These are phyloP conservation scores for Invenusta paracnida DNA, from an alignment of 2,888 invertebrate genomes.

Conservation along the genomic window DNA sequence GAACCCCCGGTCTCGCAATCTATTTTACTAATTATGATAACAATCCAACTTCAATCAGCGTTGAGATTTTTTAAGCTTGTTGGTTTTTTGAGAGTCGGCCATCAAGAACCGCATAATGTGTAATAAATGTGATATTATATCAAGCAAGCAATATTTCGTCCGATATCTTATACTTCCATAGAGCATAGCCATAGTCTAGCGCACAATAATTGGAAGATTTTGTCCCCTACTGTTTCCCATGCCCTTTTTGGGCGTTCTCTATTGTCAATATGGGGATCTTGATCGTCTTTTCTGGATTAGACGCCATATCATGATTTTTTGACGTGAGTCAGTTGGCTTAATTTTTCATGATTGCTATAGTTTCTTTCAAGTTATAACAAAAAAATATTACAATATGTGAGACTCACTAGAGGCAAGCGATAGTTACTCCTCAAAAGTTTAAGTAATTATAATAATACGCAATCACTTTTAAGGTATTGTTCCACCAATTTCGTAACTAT, in stretches of 20 bases:
- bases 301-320: neutral
- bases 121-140: too few relatives aligned
- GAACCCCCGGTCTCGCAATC: neutral
- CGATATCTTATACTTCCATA: neutral
- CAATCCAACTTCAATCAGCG: slow-evolving; percentile 3
- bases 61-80: slow-evolving; percentile 26
- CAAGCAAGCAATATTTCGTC: too few relatives aligned
- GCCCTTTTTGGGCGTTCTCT: neutral
- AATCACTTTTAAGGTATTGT: too few relatives aligned
- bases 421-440: too few relatives aligned
- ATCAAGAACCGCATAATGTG: too few relatives aligned
- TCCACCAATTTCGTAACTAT: too few relatives aligned
- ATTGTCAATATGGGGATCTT: slow-evolving; percentile 5
- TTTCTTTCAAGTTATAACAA: too few relatives aligned
- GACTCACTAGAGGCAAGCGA: too few relatives aligned
- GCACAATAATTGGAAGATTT: slow-evolving; percentile 25
- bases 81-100: too few relatives aligned
- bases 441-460: too few relatives aligned
- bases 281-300: slow-evolving; percentile 11
- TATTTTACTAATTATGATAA: slow-evolving; percentile 22
- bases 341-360: neutral
- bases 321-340: slow-evolving; percentile 23
- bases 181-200: neutral
- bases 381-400: too few relatives aligned
- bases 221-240: neutral